Base-by-base conservation (phyloP, 2,888 invertebrate species). In the Ormyrus thymus region DNA sequence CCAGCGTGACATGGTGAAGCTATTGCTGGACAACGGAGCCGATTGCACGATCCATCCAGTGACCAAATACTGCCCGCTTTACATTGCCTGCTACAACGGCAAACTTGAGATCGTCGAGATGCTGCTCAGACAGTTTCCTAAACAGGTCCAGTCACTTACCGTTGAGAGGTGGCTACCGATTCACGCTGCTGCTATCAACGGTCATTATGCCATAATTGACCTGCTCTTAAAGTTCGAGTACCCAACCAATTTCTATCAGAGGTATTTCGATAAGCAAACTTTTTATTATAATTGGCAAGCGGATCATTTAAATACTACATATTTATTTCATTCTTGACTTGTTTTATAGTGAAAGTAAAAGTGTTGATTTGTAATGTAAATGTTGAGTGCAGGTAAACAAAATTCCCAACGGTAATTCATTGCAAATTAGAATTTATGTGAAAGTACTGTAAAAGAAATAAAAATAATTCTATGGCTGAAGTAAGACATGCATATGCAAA, bases 91-190 rank as follows among this genome's bases (percentile, higher is more conserved):
- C 81, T 96, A 96, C 86, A 95, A 96, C 87, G 97, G 97, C 0
- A 95, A 96, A 87, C 91, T 92, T 82, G 95, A 95, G 64, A 95
- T 97, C 78, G 95, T 94, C 0, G 94, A 94, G 84, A 88, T 95
- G 81, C 90, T 98, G 84, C 91, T 98, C 11, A 91, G 94, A 87
- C 93, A 94, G 85, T 98, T 97, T 90, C 97, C 98, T 0, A 95
- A 96, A 84, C 93, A 97, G 83, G 94, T 95, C 11, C 94, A 95
- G 91, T 94, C 95, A 91, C 93, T 95, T 83, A 98, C 98, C 0
- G 97, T 97, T 0, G 98, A 98, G 89, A 94, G 95, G 85, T 97
- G 97, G 96, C 91, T 97, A 81, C 98, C 98, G 0, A 92, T 98
- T 43, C 98, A 98, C 91, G 97, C 97, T 7, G 97, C 97, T 59